phyloP scores from a whole-genome alignment of 2,797 vertebrate genomes.

The Rhinophrynus dorsalis region DNA sequence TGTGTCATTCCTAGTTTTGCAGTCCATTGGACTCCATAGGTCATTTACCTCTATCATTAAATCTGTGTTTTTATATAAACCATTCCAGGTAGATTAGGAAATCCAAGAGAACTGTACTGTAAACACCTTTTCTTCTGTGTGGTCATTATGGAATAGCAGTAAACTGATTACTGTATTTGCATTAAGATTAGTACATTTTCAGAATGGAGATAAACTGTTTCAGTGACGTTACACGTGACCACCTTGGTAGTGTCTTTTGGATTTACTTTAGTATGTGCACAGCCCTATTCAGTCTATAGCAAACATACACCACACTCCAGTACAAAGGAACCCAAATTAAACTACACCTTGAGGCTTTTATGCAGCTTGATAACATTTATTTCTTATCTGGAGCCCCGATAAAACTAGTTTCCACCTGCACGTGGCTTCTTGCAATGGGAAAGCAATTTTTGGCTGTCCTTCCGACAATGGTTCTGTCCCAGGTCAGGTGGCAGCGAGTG shows the following conservation, averaged over 20 bases:
- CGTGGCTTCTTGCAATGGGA: conserved; percentile 20
- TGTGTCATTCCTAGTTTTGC: neutral
- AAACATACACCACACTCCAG: conserved; percentile 31
- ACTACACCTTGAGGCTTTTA: conserved; percentile 36
- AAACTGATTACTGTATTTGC: conserved; percentile 32
- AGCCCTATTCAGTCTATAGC: neutral
- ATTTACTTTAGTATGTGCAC: conserved; percentile 29
- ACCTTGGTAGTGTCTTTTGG: conserved; percentile 41
- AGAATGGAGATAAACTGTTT: conserved; percentile 36
- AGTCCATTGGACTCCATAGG: conserved; percentile 16
- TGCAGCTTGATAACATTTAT: conserved; percentile 12
- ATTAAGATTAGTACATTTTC: conserved; percentile 51
- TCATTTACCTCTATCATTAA: neutral
- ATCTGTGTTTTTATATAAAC: conserved; percentile 35
- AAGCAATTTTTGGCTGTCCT: conserved; percentile 69
- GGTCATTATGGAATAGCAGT: conserved; percentile 40
- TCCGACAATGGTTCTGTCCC: conserved; percentile 71
- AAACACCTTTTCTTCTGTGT: conserved; percentile 10
- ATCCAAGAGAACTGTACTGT: conserved; percentile 28
- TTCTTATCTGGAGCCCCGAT: conserved; percentile 40
- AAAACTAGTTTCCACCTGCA: neutral
- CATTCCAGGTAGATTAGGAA: conserved; percentile 29
- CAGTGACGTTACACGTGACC: conserved; percentile 2
- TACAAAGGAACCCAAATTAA: conserved; percentile 52
- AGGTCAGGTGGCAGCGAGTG: too few species aligned